These are phyloP conservation scores for Dendrolimus houi DNA, from an alignment of 2,888 invertebrate species.

Conservation along the genomic window DNA sequence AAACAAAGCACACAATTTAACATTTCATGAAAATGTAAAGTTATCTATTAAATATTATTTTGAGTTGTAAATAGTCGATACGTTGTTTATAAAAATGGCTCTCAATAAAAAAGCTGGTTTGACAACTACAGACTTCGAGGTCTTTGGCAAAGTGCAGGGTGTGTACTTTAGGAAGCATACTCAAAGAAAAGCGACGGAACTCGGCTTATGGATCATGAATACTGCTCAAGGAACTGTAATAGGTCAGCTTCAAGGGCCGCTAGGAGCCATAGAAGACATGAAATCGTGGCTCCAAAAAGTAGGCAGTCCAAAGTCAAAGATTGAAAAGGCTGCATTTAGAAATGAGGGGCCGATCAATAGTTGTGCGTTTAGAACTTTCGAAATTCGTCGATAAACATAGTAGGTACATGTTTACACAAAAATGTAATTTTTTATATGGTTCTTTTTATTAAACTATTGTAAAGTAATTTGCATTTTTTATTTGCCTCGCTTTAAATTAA, in stretches of 20 bases:
- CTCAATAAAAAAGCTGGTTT: conserved; percentile 30
- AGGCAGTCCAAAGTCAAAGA: conserved; percentile 82
- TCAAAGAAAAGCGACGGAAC: conserved; percentile 75
- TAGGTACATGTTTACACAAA: too few relatives aligned
- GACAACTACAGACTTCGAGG: conserved; percentile 69
- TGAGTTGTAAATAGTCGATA: background rate
- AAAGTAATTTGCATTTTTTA: too few relatives aligned
- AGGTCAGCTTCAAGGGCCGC: conserved; percentile 80
- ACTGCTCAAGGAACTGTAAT: conserved; percentile 81
- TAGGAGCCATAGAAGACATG: conserved; percentile 77
- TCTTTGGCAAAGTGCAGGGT: conserved; percentile 79
- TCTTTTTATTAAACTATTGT: too few relatives aligned
- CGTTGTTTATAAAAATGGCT: conserved; percentile 18
- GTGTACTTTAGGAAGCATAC: conserved; percentile 78
- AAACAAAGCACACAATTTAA: too few relatives aligned
- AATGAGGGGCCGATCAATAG: conserved; percentile 75
- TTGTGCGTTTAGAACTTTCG: conserved; percentile 60
- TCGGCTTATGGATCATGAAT: conserved; percentile 86
- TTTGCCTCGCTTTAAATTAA: too few relatives aligned
- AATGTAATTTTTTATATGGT: too few relatives aligned
- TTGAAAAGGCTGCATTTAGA: conserved; percentile 80
- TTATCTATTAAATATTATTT: too few relatives aligned
- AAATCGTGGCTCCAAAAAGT: conserved; percentile 70
- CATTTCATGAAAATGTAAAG: too few relatives aligned
- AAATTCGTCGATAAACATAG: conserved; percentile 51